These are phyloP conservation scores for Criorhina ranunculi DNA, from an alignment of 2,888 invertebrate species.

Conservation along the genomic window DNA sequence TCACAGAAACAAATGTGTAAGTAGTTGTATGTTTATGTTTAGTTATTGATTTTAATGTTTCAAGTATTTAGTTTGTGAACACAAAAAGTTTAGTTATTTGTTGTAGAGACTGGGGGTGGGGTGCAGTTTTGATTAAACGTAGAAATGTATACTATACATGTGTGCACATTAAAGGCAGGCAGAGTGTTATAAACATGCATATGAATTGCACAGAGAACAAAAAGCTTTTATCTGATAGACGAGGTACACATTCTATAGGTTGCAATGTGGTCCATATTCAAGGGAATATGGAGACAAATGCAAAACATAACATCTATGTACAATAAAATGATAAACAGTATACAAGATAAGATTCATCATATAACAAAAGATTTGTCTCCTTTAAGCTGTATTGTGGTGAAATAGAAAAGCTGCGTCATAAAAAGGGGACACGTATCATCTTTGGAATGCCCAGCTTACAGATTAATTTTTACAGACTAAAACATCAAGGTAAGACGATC, in stretches of 20 bases:
- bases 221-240: constrained; percentile 49
- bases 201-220: constrained; percentile 45
- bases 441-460: too few relatives aligned
- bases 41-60: constrained; percentile 48
- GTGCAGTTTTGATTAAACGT: constrained; percentile 19
- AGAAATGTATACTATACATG: not conserved
- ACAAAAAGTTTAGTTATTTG: constrained; percentile 25
- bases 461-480: too few relatives aligned
- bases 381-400: too few relatives aligned
- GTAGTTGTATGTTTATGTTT: constrained; percentile 50
- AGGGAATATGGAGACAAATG: constrained; percentile 12
- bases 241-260: constrained; percentile 44
- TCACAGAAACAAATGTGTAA: constrained; percentile 50
- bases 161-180: constrained; percentile 57
- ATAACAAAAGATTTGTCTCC: too few relatives aligned
- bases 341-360: too few relatives aligned
- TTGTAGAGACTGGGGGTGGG: too few relatives aligned
- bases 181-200: constrained; percentile 50
- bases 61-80: constrained; percentile 37
- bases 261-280: constrained; percentile 36
- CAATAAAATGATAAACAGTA: not conserved
- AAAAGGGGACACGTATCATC: too few relatives aligned
- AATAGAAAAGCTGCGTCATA: too few relatives aligned
- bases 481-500: too few relatives aligned
- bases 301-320: constrained; percentile 15